phyloP scores from a whole-genome alignment of 1,140 invertebrate species.

The Vanessa atalanta region DNA sequence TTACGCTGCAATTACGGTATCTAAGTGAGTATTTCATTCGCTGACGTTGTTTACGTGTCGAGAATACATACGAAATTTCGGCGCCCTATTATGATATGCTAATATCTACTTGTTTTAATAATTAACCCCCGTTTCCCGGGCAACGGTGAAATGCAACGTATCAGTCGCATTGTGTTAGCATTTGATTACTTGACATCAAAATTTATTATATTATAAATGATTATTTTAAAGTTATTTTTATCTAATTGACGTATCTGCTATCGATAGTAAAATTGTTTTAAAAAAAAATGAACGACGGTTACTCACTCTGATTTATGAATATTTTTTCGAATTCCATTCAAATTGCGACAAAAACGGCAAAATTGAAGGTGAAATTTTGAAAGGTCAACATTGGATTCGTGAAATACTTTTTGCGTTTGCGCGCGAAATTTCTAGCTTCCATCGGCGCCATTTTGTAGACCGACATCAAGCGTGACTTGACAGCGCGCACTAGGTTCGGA shows the following conservation, averaged over 20 bases:
- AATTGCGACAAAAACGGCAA: not conserved
- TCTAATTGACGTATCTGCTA: not conserved
- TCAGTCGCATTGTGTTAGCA: not conserved
- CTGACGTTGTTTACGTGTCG: constrained; percentile 34
- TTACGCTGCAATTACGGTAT: constrained; percentile 51
- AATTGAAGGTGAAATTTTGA: not conserved
- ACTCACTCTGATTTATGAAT: too few relatives aligned
- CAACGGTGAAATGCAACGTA: constrained; percentile 3
- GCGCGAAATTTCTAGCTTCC: constrained; percentile 13
- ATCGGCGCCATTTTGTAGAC: constrained; percentile 51
- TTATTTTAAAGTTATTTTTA: not conserved
- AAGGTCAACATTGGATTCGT: not conserved
- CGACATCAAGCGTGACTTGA: constrained; percentile 54
- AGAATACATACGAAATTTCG: constrained; percentile 18
- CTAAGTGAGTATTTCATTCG: constrained; percentile 49
- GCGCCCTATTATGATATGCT: constrained; percentile 9
- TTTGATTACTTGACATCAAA: not conserved
- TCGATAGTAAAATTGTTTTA: too few relatives aligned
- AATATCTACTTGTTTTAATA: constrained; percentile 13
- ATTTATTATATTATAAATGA: not conserved
- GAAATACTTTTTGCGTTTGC: constrained; percentile 12
- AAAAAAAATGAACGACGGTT: too few relatives aligned
- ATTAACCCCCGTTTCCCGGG: not conserved
- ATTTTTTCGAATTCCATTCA: not conserved
- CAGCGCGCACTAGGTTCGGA: constrained; percentile 57